These are phyloP conservation scores for Brachymystax lenok DNA, from an alignment of 2,797 vertebrate species.

Conservation along the genomic window DNA sequence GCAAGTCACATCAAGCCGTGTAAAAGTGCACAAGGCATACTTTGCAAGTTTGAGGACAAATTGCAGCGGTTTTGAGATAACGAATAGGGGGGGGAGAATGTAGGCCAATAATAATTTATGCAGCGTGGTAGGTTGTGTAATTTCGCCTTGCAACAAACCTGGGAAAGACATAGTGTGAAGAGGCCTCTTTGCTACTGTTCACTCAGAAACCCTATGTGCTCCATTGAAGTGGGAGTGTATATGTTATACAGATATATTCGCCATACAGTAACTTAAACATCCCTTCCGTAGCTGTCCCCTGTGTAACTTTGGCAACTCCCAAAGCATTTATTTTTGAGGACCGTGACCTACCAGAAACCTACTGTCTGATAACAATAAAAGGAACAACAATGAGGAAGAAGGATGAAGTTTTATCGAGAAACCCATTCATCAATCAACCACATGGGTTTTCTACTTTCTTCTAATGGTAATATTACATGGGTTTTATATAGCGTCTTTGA, in stretches of 20 bases:
- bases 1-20: slow-evolving; percentile 42
- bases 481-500: neutral
- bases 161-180: slow-evolving; percentile 32
- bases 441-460: neutral
- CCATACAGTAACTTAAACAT: neutral
- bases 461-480: neutral
- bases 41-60: slow-evolving; percentile 56
- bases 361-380: neutral
- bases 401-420: neutral
- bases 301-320: neutral
- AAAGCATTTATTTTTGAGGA: neutral
- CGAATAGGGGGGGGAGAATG: slow-evolving; percentile 25
- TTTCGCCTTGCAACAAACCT: slow-evolving; percentile 36
- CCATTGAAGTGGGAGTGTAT: slow-evolving; percentile 3
- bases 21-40: slow-evolving; percentile 23
- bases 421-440: neutral
- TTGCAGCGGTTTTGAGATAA: slow-evolving; percentile 56
- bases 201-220: slow-evolving; percentile 38
- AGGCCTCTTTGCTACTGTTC: slow-evolving; percentile 14
- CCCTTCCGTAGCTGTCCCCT: neutral
- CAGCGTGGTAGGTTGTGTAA: slow-evolving; percentile 40
- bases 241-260: neutral
- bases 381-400: neutral
- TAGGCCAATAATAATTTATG: neutral
- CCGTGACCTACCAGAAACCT: neutral